phyloP scores from a whole-genome alignment of 1,140 invertebrate species.

The Batillaria attramentaria region DNA sequence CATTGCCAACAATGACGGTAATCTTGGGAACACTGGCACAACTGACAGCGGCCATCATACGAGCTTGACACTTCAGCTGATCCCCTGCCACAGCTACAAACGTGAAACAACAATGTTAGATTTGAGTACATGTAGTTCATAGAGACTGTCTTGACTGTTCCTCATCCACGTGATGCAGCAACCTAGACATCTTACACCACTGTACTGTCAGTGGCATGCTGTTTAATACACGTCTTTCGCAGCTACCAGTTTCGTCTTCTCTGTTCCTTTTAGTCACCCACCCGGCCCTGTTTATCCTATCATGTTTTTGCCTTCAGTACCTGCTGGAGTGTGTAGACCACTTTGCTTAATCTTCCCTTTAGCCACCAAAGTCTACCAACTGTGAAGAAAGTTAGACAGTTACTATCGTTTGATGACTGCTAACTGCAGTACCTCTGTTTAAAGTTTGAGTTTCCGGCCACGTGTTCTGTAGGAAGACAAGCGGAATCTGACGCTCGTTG shows the following conservation, averaged over 20 bases:
- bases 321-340: background rate
- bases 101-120: background rate
- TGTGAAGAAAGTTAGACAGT: background rate
- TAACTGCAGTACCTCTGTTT: background rate
- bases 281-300: background rate
- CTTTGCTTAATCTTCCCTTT: background rate
- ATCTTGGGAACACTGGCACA: slow-evolving; percentile 71
- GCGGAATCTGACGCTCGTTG: slow-evolving; percentile 91
- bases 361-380: background rate
- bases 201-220: too few species aligned
- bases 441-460: background rate
- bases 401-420: background rate
- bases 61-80: slow-evolving; percentile 62
- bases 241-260: too few species aligned
- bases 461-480: slow-evolving; percentile 97
- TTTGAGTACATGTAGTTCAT: too few species aligned
- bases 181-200: too few species aligned
- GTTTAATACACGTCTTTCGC: too few species aligned
- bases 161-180: too few species aligned
- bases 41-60: slow-evolving; percentile 69
- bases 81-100: background rate
- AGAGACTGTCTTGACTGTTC: too few species aligned
- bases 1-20: slow-evolving; percentile 70
- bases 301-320: background rate
- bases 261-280: background rate